Conservation (phyloP, 2,113 vertebrate genomes). For the Butastur rufipennis region DNA sequence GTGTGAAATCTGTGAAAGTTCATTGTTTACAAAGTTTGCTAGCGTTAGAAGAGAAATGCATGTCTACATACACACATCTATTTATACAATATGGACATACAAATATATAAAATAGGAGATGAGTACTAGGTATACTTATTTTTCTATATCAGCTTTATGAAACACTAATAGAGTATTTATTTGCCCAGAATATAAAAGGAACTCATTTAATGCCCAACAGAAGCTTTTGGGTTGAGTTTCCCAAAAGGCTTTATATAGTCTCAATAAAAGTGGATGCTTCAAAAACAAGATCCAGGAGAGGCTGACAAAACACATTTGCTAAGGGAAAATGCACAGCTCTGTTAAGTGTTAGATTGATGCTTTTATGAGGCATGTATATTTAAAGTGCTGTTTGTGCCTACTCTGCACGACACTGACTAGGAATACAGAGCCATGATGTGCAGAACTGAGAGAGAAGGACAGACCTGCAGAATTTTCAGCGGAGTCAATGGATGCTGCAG, state of each 20-base stretch:
- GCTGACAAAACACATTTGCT: slow-evolving; percentile 10
- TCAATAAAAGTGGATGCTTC: neutral
- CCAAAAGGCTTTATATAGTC: slow-evolving; percentile 12
- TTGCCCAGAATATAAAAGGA: slow-evolving; percentile 37
- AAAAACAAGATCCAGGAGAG: neutral
- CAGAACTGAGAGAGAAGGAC: neutral
- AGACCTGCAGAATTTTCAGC: neutral
- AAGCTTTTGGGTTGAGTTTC: slow-evolving; percentile 14
- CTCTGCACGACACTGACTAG: neutral
- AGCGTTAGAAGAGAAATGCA: neutral
- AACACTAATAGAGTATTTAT: neutral
- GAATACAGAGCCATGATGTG: neutral
- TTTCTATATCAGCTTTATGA: neutral
- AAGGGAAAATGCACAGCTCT: slow-evolving; percentile 19
- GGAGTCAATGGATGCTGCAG: neutral
- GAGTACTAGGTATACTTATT: neutral
- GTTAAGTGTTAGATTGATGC: slow-evolving; percentile 36
- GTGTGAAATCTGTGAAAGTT: slow-evolving; percentile 2
- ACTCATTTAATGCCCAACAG: neutral
- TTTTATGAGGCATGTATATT: slow-evolving; percentile 37
- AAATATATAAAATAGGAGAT: neutral
- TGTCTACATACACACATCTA: neutral
- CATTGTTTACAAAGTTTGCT: slow-evolving; percentile 14
- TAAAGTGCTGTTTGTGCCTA: slow-evolving; percentile 9
- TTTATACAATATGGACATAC: neutral